Conservation (phyloP, 2,113 vertebrate species). For the Onychorhynchus coronatus region DNA sequence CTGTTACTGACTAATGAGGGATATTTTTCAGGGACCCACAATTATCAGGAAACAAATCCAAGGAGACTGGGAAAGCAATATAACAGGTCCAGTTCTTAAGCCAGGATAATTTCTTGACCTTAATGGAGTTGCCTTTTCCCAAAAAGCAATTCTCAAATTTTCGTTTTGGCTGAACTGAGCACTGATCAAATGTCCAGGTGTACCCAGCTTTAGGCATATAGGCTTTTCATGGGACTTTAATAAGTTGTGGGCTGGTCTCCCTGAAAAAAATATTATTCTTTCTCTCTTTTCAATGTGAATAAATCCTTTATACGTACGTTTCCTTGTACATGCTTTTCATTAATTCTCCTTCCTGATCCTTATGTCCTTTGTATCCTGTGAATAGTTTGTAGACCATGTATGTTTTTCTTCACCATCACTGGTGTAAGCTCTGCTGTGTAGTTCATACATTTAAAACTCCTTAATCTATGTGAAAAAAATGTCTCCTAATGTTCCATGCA, state of each 20-base stretch:
- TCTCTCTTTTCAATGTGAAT: neutral
- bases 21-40: neutral
- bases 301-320: neutral
- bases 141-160: neutral
- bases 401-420: accelerated
- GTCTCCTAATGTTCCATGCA: neutral
- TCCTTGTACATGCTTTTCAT: neutral
- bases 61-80: neutral
- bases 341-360: neutral
- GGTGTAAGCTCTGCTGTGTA: neutral
- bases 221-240: neutral
- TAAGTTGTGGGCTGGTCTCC: neutral
- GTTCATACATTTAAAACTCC: neutral
- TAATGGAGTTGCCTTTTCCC: neutral
- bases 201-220: neutral
- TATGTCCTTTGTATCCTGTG: neutral
- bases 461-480: neutral
- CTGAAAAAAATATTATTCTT: neutral
- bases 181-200: neutral
- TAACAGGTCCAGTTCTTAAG: neutral
- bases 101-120: neutral
- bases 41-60: neutral
- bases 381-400: neutral
- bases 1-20: neutral
- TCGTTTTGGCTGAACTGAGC: neutral